These are phyloP conservation scores for Enteromius afrohamiltoni DNA, from an alignment of 2,797 vertebrate genomes.

Conservation along the genomic window DNA sequence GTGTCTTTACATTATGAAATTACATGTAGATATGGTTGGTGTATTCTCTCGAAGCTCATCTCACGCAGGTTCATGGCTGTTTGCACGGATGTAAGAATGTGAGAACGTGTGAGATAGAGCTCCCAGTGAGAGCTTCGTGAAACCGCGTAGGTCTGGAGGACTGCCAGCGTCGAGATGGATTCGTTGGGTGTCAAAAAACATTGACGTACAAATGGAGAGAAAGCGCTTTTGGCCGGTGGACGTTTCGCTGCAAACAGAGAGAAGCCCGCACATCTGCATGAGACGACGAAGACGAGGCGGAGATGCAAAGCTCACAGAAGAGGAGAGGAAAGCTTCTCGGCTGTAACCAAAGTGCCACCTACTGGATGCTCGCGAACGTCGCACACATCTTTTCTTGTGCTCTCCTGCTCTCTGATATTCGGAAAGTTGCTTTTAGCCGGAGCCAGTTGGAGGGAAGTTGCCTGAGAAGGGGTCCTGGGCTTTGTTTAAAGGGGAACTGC, in stretches of 20 bases:
- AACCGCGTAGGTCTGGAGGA: constrained; percentile 49
- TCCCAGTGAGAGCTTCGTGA: constrained; percentile 43
- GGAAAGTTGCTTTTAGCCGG: constrained; percentile 67
- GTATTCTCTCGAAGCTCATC: background rate
- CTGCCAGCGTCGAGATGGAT: constrained; percentile 57
- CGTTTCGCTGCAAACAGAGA: constrained; percentile 38
- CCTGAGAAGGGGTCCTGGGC: constrained; percentile 63
- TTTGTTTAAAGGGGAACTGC: constrained; percentile 64
- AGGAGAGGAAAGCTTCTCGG: constrained; percentile 29
- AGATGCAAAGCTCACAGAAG: constrained; percentile 12
- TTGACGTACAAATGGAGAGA: constrained; percentile 55
- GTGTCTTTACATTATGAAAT: background rate
- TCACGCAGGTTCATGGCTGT: background rate
- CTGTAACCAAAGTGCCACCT: constrained; percentile 84
- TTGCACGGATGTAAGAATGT: constrained; percentile 2
- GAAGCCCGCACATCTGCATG: constrained; percentile 61
- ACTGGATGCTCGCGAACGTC: constrained; percentile 64
- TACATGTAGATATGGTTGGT: background rate
- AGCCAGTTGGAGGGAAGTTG: constrained; percentile 72
- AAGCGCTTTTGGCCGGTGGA: constrained; percentile 46
- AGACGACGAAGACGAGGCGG: constrained; percentile 45
- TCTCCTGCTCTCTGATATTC: constrained; percentile 60
- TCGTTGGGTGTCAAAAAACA: constrained; percentile 61
- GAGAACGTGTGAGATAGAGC: constrained; percentile 14
- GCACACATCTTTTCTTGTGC: constrained; percentile 64